Conservation (phyloP, 2,888 invertebrate genomes). For the Miltochrista miniata region DNA sequence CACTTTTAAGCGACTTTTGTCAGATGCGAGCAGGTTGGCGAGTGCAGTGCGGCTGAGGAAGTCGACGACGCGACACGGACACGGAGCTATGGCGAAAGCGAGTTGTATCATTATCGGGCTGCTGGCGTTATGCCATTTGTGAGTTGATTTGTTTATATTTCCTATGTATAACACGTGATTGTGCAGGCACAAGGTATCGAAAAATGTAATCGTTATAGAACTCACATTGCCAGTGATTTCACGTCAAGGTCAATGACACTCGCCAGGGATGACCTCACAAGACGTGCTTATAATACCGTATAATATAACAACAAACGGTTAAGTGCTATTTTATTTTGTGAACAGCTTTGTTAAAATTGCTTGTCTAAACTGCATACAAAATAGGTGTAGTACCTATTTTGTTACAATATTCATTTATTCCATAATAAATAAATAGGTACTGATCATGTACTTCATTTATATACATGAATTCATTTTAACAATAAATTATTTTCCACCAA, state of each 20-base stretch:
- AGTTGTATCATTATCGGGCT: constrained; percentile 54
- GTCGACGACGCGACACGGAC: constrained; percentile 52
- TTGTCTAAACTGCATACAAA: no score
- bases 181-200: constrained; percentile 23
- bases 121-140: constrained; percentile 66
- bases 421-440: no score
- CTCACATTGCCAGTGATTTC: not conserved
- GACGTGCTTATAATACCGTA: no score
- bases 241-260: not conserved
- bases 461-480: no score
- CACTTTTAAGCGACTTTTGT: constrained; percentile 38
- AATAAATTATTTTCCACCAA: no score
- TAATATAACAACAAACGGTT: no score
- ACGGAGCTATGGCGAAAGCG: constrained; percentile 65
- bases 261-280: not conserved
- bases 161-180: constrained; percentile 14
- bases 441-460: no score
- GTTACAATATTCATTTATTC: no score
- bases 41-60: constrained; percentile 50
- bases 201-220: not conserved
- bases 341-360: no score
- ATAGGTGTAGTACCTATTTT: no score
- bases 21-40: constrained; percentile 13
- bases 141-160: constrained; percentile 52
- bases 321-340: no score